Evolutionary conservation across 2,113 vertebrate genomes (phyloP), one percentile per base, ranked within the genome.

Genomic region (Cyanistes caeruleus): DNA sequence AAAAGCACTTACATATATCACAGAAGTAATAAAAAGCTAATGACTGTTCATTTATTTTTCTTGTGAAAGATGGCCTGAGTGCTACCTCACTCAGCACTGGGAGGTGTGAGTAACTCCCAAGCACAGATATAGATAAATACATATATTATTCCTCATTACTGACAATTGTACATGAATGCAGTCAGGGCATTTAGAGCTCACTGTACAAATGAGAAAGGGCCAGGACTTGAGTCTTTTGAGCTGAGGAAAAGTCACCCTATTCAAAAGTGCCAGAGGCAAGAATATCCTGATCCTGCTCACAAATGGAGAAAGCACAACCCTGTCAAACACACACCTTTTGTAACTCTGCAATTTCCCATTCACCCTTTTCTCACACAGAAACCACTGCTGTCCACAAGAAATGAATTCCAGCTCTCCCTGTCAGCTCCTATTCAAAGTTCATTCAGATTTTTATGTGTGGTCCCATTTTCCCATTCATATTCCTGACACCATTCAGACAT

Each of bases 21-120:
- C 43, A 89, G 77, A 90, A 90, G 52, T 80, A 95, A 96, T 96
- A 97, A 96, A 96, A 97, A 90, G 56, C 78, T 85, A 83, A 87
- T 77, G 21, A 56, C 59, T 95, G 79, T 75, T 93, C 82, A 93
- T 96, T 96, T 96, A 94, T 96, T 91, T 91, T 80, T 82, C 70
- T 93, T 88, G 67, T 93, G 85, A 90, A 94, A 79, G 87, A 75
- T 55, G 79, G 58, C 52, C 56, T 86, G 90, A 93, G 62, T 59
- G 58, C 65, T 84, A 17, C 17, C 62, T 94, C 51, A 43, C 79
- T 53, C 88, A 58, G 35, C 49, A 55, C 52, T 77, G 52, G 56
- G 53, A 95, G 44, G 41, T 59, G n/a, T 22, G 59, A 56, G 24
- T 81, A 86, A 65, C 65, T 83, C 35, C 72, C 28, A 48, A 73